phyloP scores from a whole-genome alignment of 2,888 invertebrate species.

The Dyspetes luteomarginatus region DNA sequence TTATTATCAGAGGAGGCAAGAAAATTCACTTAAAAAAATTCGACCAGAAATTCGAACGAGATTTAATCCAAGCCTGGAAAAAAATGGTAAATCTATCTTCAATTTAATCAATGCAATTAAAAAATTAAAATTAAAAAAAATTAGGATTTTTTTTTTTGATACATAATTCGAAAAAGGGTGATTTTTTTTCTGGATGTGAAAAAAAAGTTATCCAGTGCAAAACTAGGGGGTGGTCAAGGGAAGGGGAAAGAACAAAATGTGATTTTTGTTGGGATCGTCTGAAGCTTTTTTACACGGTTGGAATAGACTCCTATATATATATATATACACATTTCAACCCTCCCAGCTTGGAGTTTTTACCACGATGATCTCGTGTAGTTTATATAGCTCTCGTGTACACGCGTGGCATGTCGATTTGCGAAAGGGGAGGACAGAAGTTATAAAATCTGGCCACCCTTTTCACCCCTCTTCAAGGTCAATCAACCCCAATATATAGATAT shows the following conservation, averaged over 20 bases:
- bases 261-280: background rate
- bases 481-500: background rate
- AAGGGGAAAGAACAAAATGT: background rate
- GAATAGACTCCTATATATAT: background rate
- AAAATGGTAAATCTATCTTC: no score
- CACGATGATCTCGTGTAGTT: background rate
- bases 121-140: no score
- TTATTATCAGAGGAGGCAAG: no score
- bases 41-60: no score
- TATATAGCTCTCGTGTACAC: background rate
- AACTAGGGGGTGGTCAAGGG: background rate
- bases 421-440: background rate
- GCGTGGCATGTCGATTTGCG: background rate
- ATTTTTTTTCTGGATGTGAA: no score
- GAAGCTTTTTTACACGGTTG: background rate
- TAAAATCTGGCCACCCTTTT: constrained; percentile 19
- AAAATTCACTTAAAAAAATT: no score
- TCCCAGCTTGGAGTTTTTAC: background rate
- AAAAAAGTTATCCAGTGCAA: background rate
- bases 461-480: background rate
- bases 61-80: no score
- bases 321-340: background rate
- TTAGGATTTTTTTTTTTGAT: background rate
- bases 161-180: background rate
- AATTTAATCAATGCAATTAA: no score